Evolutionary conservation across 2,113 vertebrate genomes (phyloP), one percentile per base, ranked within the genome.

Genomic region (Equus quagga): DNA sequence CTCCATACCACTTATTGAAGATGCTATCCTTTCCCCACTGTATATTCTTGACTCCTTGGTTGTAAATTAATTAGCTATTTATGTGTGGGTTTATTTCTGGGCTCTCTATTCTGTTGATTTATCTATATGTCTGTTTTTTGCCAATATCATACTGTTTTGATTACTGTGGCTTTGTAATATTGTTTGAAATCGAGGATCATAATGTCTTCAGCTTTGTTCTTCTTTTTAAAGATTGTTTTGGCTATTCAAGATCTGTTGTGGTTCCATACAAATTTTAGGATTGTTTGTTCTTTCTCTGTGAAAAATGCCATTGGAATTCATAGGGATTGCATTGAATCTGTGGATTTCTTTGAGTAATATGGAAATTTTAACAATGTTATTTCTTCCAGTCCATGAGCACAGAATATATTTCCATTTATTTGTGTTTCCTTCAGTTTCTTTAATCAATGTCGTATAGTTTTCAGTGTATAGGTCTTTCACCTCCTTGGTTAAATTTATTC

Each of bases 221-320:
- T 90, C 49, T 95, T 84, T 70, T 24, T 91, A 24, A 62, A 87
- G 56, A 56, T 49, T 28, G n/a, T 18, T 87, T 73, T 87, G 69
- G 33, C 54, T 64, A 19, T 79, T 92, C 41, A 24, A 21, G 23
- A 23, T 62, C 51, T 65, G 72, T 96, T 65, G 12, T 92, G n/a
- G 33, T 81, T 92, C 65, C 23, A 24, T 33, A 80, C 31, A 92
- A 87, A 73, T 54, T 87, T 81, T 80, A 31, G 24, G 31, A 75
- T 73, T 70, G 28, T 70, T 69, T 85, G 33, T 80, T 69, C 80
- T 87, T 7, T 92, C 19, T 84, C 41, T 90, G 26, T 83, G 49
- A 81, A 92, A 92, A 79, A 81, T 56, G 58, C 23, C 65, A 49
- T 44, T 87, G n/a, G 65, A 81, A 65, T 72, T 92, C 81, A 58